A percentile compares a stretch with the other conserved stretches of the same genome.
These are phyloP conservation scores for Eupithecia subumbrata DNA, from an alignment of 2,888 invertebrate genomes.

Conservation along the genomic window DNA sequence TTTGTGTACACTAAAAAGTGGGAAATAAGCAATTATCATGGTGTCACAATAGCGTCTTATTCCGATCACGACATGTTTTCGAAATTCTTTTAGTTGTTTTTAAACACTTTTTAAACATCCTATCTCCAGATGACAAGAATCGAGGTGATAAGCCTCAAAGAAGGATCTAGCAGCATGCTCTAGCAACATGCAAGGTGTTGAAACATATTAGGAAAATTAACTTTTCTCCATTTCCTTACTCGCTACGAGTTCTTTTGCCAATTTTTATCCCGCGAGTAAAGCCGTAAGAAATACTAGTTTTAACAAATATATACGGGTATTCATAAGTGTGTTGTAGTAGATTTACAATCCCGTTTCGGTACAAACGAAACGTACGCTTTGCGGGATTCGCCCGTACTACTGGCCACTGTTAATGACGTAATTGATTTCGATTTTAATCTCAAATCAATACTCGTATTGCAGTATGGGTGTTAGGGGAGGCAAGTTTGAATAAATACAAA, in stretches of 20 bases:
- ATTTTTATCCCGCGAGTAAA: background rate
- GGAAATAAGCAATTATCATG: background rate
- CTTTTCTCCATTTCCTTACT: background rate
- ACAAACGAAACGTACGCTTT: constrained; percentile 57
- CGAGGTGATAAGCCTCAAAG: background rate
- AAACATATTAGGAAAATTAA: background rate
- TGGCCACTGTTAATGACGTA: constrained; percentile 17
- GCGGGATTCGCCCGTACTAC: constrained; percentile 51
- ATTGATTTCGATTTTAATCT: constrained; percentile 15
- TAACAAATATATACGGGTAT: background rate
- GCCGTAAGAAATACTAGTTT: background rate
- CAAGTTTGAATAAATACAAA: background rate
- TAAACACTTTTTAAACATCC: too few species aligned
- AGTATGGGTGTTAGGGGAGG: background rate
- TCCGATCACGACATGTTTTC: too few species aligned
- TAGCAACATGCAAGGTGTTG: background rate
- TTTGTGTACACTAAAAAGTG: background rate
- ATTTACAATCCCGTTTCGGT: constrained; percentile 52
- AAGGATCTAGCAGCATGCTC: too few species aligned
- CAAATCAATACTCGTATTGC: constrained; percentile 2
- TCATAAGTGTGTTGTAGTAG: constrained; percentile 11
- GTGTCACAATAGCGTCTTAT: too few species aligned
- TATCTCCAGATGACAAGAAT: background rate
- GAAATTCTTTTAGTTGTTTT: too few species aligned
- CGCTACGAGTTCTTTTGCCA: background rate